Percentiles rank a stretch among this genome's conserved stretches.
Conservation (phyloP, 1,140 invertebrate genomes). For the Drosophila littoralis region DNA sequence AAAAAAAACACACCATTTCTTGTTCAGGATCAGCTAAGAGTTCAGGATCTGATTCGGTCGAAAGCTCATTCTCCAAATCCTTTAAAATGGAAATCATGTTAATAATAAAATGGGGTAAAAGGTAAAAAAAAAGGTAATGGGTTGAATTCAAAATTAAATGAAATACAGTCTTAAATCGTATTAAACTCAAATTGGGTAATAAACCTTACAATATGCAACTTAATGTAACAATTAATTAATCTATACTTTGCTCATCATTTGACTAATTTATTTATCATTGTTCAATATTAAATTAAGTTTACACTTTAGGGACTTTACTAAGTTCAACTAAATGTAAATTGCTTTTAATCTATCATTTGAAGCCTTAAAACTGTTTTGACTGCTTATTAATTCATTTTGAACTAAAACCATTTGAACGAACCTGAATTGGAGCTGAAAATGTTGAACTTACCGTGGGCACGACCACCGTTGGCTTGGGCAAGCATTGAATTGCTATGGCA, state of each 20-base stretch:
- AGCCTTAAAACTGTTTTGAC: not conserved
- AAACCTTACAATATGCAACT: too few relatives aligned
- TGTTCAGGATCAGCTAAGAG: constrained; percentile 7
- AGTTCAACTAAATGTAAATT: not conserved
- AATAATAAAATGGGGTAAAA: constrained; percentile 13
- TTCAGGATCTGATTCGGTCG: not conserved
- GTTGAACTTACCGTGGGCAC: constrained; percentile 68
- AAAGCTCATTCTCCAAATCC: constrained; percentile 47
- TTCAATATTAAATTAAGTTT: too few relatives aligned
- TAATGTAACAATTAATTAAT: not conserved
- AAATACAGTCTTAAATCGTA: too few relatives aligned
- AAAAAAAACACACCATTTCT: constrained; percentile 22
- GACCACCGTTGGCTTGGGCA: constrained; percentile 57
- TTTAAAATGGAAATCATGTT: constrained; percentile 33
- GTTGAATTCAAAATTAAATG: not conserved
- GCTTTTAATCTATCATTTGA: not conserved
- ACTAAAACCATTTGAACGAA: constrained; percentile 4
- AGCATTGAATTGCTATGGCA: constrained; percentile 63
- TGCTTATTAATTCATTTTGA: not conserved
- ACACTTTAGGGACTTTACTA: not conserved
- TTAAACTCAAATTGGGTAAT: too few relatives aligned
- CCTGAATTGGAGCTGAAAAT: constrained; percentile 14
- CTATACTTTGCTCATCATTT: too few relatives aligned
- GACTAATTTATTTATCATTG: too few relatives aligned
- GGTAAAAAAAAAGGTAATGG: not conserved